phyloP scores from a whole-genome alignment of 2,113 vertebrate species.

The mouse (Mus musculus) region DNA sequence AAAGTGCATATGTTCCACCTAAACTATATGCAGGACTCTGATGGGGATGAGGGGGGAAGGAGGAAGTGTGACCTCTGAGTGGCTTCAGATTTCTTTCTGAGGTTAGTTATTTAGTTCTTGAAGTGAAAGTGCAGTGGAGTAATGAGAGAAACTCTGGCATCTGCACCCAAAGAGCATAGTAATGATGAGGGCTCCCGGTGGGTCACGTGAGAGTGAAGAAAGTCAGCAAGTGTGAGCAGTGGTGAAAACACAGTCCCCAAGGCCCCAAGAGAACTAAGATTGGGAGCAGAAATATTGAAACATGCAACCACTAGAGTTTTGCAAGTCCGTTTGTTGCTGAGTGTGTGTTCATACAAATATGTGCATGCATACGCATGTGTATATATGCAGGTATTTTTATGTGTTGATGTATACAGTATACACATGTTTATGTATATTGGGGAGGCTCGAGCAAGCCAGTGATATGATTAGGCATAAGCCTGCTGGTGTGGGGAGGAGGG shows the following conservation, averaged over 20 bases:
- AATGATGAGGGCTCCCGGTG: too few relatives aligned
- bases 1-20: too few relatives aligned
- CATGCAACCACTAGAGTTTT: background rate
- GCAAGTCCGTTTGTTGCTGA: background rate
- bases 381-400: background rate
- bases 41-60: too few relatives aligned
- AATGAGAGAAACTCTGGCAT: background rate
- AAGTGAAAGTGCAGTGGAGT: too few relatives aligned
- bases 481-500: background rate
- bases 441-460: background rate
- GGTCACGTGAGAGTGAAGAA: background rate
- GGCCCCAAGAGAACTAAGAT: background rate
- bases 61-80: background rate
- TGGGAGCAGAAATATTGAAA: background rate
- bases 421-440: background rate
- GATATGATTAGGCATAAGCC: background rate
- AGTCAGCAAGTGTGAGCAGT: background rate
- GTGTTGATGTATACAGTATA: background rate
- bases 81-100: background rate
- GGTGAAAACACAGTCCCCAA: background rate
- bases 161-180: background rate
- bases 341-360: background rate
- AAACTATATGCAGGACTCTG: background rate
- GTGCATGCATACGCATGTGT: accelerated
- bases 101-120: background rate